Conservation (phyloP, 2,113 vertebrate species). For the Steatornis caripensis region DNA sequence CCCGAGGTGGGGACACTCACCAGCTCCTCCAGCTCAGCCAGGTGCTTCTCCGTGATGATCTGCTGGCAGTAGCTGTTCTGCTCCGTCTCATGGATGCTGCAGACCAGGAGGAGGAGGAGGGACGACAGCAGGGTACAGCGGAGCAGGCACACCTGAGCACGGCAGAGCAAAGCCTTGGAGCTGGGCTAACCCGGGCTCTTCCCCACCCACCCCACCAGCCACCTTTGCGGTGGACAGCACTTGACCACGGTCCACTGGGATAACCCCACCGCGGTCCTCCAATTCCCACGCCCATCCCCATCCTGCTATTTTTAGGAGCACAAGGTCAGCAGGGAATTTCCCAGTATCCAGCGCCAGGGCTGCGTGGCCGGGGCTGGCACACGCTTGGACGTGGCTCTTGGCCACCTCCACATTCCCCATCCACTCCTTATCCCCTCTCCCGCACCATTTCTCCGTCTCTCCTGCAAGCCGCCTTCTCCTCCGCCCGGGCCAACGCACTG, state of each 20-base stretch:
- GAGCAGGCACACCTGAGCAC: constrained; percentile 60
- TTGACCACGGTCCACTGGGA: neutral
- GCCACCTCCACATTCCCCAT: neutral
- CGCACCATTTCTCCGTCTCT: neutral
- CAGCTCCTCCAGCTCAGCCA: constrained; percentile 65
- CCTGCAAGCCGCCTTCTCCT: neutral
- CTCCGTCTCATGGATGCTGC: constrained; percentile 28
- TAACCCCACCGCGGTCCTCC: neutral
- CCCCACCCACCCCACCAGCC: neutral
- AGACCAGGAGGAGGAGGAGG: constrained; percentile 57
- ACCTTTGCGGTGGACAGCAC: neutral
- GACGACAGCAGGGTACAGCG: constrained; percentile 34
- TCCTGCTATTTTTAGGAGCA: neutral
- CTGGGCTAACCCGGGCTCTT: neutral
- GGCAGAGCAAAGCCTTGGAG: neutral
- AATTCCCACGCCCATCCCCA: neutral
- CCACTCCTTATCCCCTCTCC: neutral
- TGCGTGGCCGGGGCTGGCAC: neutral
- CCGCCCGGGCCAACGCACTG: neutral
- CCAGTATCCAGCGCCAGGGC: neutral
- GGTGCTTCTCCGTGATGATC: constrained; percentile 62
- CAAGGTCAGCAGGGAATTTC: constrained; percentile 37
- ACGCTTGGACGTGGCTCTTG: neutral
- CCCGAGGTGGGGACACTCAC: constrained; percentile 66
- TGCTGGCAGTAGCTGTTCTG: constrained; percentile 61